Evolutionary conservation across 2,888 invertebrate genomes (phyloP).

Genomic region (Cactoblastis cactorum): DNA sequence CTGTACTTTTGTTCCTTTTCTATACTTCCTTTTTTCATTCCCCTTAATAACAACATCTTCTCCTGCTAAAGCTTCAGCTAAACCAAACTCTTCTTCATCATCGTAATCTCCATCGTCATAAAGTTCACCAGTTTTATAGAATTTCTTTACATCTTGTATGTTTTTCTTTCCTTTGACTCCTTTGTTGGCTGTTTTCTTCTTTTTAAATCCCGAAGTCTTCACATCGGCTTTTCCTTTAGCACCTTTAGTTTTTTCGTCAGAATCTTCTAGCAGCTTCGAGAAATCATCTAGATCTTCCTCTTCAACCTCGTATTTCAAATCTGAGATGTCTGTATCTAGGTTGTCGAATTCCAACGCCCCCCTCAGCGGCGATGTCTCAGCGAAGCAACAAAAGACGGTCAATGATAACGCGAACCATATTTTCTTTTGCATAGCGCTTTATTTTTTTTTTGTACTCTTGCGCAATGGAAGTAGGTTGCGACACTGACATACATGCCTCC

Average conservation of each 20-base stretch:
- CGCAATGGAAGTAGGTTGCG: slow-evolving; percentile 69
- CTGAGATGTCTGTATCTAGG: slow-evolving; percentile 49
- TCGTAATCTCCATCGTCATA: slow-evolving; percentile 52
- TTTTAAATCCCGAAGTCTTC: slow-evolving; percentile 46
- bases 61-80: slow-evolving; percentile 55
- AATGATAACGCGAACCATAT: slow-evolving; percentile 46
- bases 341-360: slow-evolving; percentile 51
- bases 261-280: slow-evolving; percentile 42
- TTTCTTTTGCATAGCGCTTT: slow-evolving; percentile 51
- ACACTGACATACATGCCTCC: slow-evolving; percentile 74
- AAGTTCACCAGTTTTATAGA: slow-evolving; percentile 44
- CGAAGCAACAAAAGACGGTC: slow-evolving; percentile 42
- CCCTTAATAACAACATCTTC: slow-evolving; percentile 59
- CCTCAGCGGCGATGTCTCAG: slow-evolving; percentile 47
- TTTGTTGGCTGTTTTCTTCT: slow-evolving; percentile 44
- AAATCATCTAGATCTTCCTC: slow-evolving; percentile 55
- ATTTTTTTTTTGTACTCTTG: slow-evolving; percentile 50
- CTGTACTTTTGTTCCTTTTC: slow-evolving; percentile 76
- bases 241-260: slow-evolving; percentile 24
- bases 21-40: slow-evolving; percentile 68
- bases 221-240: slow-evolving; percentile 23
- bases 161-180: slow-evolving; percentile 47
- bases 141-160: slow-evolving; percentile 50
- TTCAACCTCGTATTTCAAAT: slow-evolving; percentile 52
- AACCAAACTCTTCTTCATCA: slow-evolving; percentile 58